Conservation (phyloP, 2,888 invertebrate species). For the Azorinus chamasolen region DNA sequence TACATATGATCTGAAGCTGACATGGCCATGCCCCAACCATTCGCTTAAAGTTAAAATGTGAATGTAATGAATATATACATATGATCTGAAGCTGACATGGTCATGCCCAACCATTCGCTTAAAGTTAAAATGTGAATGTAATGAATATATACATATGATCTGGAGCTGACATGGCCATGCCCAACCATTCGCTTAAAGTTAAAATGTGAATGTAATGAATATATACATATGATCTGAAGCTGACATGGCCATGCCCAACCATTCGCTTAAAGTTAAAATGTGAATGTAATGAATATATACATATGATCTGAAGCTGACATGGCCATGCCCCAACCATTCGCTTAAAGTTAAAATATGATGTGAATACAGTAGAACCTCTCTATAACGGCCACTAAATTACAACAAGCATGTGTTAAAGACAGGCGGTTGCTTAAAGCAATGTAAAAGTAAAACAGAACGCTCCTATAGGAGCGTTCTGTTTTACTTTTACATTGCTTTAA, state of each 20-base stretch:
- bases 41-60: slow-evolving; percentile 25
- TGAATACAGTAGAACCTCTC: too few relatives aligned
- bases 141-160: slow-evolving; percentile 18
- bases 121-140: slow-evolving; percentile 2
- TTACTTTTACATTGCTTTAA: too few relatives aligned
- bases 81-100: slow-evolving; percentile 41
- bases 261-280: slow-evolving; percentile 27
- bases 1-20: slow-evolving; percentile 46
- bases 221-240: slow-evolving; percentile 40
- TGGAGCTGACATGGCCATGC: slow-evolving; percentile 54
- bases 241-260: slow-evolving; percentile 62
- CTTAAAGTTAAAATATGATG: slow-evolving; percentile 26
- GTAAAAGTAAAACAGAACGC: too few relatives aligned
- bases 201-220: background rate
- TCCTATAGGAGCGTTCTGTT: too few relatives aligned
- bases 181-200: slow-evolving; percentile 57
- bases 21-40: slow-evolving; percentile 62
- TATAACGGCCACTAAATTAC: too few relatives aligned
- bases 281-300: background rate
- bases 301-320: slow-evolving; percentile 43
- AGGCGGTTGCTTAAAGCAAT: too few relatives aligned
- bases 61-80: slow-evolving; percentile 10
- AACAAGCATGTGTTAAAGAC: too few relatives aligned
- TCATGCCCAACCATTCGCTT: slow-evolving; percentile 60
- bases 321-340: slow-evolving; percentile 62